Conservation (phyloP, 1,140 invertebrate species). For the Lasaia peninsularis region DNA sequence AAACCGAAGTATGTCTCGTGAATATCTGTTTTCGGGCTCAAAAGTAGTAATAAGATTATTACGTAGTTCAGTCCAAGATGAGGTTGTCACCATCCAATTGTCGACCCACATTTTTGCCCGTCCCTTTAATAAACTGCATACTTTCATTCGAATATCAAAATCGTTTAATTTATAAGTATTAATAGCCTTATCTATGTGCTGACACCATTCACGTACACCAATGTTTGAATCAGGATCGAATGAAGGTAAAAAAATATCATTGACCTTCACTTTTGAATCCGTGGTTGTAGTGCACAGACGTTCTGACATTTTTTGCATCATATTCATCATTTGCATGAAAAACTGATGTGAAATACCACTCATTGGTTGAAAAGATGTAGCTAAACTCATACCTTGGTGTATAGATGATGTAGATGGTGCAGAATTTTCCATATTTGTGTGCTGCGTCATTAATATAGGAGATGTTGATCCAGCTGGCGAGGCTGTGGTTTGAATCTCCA, state of each 20-base stretch:
- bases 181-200: conserved; percentile 4
- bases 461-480: too few relatives aligned
- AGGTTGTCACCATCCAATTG: conserved; percentile 22
- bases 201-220: neutral
- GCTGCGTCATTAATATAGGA: too few relatives aligned
- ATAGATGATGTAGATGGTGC: too few relatives aligned
- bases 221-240: neutral
- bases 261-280: neutral
- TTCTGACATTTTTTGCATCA: neutral
- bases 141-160: conserved; percentile 28
- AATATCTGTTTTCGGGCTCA: conserved; percentile 33
- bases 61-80: conserved; percentile 24
- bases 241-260: neutral
- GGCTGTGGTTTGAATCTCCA: too few relatives aligned
- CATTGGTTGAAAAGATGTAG: too few relatives aligned
- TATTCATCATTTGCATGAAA: neutral
- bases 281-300: neutral
- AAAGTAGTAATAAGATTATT: conserved; percentile 27
- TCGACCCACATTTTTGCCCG: conserved; percentile 28
- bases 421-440: too few relatives aligned
- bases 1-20: conserved; percentile 29
- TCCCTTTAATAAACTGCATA: conserved; percentile 23
- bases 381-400: too few relatives aligned
- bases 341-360: neutral
- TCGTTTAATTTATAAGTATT: conserved; percentile 18